These are phyloP conservation scores for Hydrozoanthus gracilis DNA, from an alignment of 92 coral and sea anemone genomes.

Conservation along the genomic window DNA sequence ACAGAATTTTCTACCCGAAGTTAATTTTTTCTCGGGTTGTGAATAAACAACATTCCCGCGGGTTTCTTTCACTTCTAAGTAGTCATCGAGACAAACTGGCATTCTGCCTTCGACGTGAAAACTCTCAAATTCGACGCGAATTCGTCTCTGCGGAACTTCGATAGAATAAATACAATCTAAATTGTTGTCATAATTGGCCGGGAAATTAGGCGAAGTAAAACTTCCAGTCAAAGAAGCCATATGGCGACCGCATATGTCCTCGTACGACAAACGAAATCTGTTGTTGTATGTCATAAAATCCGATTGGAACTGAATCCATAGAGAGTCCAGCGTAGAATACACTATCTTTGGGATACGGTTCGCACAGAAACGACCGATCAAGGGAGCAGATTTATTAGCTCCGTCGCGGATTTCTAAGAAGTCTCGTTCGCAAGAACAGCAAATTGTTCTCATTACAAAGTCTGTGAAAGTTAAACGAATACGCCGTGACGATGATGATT, in stretches of 20 bases:
- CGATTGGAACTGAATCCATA: conserved; percentile 81
- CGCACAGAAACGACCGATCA: conserved; percentile 92
- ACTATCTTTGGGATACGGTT: conserved; percentile 76
- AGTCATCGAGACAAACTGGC: conserved; percentile 79
- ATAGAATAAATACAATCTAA: conserved; percentile 84
- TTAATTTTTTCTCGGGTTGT: conserved; percentile 49
- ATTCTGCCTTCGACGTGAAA: conserved; percentile 78
- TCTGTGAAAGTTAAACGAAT: conserved; percentile 81
- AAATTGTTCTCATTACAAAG: conserved; percentile 81
- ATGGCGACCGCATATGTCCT: conserved; percentile 87
- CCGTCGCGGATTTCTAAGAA: conserved; percentile 96
- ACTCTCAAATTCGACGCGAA: conserved; percentile 79
- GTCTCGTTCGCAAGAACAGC: conserved; percentile 92
- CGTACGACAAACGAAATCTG: conserved; percentile 82
- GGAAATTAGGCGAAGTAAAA: conserved; percentile 76
- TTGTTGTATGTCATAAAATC: conserved; percentile 75
- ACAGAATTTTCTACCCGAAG: conserved; percentile 69
- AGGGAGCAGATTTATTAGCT: conserved; percentile 68
- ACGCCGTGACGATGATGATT: conserved; percentile 70
- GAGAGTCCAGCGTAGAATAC: conserved; percentile 74
- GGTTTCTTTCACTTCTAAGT: conserved; percentile 80
- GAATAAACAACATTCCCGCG: conserved; percentile 66
- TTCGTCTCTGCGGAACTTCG: conserved; percentile 84
- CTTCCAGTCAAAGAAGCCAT: conserved; percentile 63
- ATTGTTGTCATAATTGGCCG: conserved; percentile 66